These are phyloP conservation scores for Platysteira castanea DNA, from an alignment of 2,113 vertebrate genomes.

Conservation along the genomic window DNA sequence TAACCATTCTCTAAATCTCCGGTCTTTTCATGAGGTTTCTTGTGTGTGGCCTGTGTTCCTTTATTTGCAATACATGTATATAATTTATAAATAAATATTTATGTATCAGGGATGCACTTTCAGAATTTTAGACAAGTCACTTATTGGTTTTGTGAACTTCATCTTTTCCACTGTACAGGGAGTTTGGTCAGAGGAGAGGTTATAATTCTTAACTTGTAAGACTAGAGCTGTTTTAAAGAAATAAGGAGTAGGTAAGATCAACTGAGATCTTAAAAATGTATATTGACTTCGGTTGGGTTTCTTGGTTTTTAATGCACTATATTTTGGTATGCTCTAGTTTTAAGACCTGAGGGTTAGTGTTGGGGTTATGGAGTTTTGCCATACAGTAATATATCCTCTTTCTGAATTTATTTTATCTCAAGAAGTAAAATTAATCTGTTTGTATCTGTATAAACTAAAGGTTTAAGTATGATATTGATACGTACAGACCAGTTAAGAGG, in stretches of 20 bases:
- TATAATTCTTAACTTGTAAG: neutral
- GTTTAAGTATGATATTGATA: neutral
- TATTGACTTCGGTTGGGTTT: neutral
- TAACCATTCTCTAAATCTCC: neutral
- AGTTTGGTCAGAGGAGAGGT: neutral
- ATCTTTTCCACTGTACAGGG: neutral
- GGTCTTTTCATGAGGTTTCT: neutral
- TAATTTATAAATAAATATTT: neutral
- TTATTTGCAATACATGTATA: neutral
- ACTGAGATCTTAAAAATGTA: neutral
- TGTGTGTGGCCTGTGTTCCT: neutral
- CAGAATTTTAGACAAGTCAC: neutral
- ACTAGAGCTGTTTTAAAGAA: neutral
- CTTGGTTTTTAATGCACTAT: neutral
- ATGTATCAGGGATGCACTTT: neutral
- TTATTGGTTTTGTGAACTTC: neutral
- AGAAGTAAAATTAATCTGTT: neutral
- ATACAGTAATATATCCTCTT: neutral
- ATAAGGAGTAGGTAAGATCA: neutral
- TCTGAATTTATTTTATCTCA: neutral
- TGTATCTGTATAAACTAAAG: neutral
- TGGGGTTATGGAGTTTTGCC: neutral
- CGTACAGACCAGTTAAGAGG: neutral
- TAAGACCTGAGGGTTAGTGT: neutral
- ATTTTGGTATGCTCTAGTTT: neutral